Conservation (phyloP, 1,140 invertebrate genomes). For the Drosophila arawakana region DNA sequence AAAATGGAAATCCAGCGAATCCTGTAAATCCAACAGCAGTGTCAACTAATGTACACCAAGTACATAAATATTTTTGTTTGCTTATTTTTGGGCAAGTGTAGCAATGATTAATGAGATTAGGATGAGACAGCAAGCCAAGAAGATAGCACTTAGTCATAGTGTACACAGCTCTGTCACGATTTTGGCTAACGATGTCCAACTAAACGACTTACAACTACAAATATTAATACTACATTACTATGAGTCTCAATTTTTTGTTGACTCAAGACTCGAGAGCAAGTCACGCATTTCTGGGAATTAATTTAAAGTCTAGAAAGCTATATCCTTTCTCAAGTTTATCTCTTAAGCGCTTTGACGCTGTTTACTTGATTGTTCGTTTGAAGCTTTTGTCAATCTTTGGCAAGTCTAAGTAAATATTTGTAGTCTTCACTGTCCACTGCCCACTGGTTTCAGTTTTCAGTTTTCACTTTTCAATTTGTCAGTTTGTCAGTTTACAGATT, state of each 20-base stretch:
- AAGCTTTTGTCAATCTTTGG: conserved; percentile 8
- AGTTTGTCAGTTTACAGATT: neutral
- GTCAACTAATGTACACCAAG: conserved; percentile 18
- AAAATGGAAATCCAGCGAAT: conserved; percentile 31
- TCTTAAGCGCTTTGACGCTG: neutral
- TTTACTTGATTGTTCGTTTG: conserved; percentile 1
- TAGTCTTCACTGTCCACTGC: neutral
- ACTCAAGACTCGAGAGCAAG: conserved; percentile 1
- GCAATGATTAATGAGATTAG: conserved; percentile 42
- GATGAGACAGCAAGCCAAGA: conserved; percentile 32
- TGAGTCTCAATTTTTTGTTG: conserved; percentile 4
- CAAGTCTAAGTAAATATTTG: conserved; percentile 41
- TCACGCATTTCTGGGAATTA: conserved; percentile 17
- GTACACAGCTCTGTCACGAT: conserved; percentile 33
- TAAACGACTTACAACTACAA: neutral
- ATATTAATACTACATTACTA: neutral
- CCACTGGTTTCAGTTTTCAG: neutral
- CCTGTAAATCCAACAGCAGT: conserved; percentile 1
- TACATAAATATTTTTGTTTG: conserved; percentile 12
- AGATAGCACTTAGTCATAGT: conserved; percentile 46
- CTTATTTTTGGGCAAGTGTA: conserved; percentile 23
- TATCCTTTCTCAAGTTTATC: neutral
- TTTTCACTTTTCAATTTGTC: neutral
- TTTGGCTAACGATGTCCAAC: conserved; percentile 38
- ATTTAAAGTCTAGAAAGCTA: conserved; percentile 11